These are phyloP conservation scores for Noctuana brunneofusca DNA, from an alignment of 2,888 invertebrate genomes.

Conservation along the genomic window DNA sequence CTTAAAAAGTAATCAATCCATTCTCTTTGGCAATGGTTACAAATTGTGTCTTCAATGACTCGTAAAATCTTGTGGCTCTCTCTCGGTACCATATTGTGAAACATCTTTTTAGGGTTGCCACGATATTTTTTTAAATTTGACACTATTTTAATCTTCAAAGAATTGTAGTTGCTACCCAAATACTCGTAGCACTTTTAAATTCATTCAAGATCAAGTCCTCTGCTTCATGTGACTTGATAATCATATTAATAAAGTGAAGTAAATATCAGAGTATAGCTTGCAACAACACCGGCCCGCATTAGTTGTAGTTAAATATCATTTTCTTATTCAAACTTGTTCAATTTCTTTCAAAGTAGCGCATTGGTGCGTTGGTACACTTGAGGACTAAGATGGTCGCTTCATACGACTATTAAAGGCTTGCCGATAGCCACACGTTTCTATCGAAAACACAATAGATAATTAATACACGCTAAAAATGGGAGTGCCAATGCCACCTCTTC, in stretches of 20 bases:
- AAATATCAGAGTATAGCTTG: too few relatives aligned
- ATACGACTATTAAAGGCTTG: too few relatives aligned
- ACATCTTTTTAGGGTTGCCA: constrained; percentile 50
- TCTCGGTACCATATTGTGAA: constrained; percentile 66
- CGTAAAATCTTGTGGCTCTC: constrained; percentile 72
- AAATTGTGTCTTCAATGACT: constrained; percentile 77
- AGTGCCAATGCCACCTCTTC: too few relatives aligned
- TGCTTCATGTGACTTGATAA: background rate
- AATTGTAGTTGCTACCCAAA: too few relatives aligned
- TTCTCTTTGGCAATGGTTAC: constrained; percentile 75
- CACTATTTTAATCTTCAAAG: too few relatives aligned
- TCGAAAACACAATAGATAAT: background rate
- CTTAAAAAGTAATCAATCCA: constrained; percentile 81
- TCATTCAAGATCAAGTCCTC: too few relatives aligned
- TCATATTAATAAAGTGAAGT: too few relatives aligned
- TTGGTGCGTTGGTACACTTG: too few relatives aligned
- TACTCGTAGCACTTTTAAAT: too few relatives aligned
- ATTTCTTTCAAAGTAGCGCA: too few relatives aligned
- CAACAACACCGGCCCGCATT: background rate
- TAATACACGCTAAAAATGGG: background rate
- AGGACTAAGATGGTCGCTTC: too few relatives aligned
- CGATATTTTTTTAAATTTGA: background rate
- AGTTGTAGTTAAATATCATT: background rate
- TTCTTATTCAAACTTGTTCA: too few relatives aligned
- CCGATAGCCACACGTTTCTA: background rate